Base-by-base conservation (phyloP, 2,113 vertebrate species). In the Gadus chalcogrammus region DNA sequence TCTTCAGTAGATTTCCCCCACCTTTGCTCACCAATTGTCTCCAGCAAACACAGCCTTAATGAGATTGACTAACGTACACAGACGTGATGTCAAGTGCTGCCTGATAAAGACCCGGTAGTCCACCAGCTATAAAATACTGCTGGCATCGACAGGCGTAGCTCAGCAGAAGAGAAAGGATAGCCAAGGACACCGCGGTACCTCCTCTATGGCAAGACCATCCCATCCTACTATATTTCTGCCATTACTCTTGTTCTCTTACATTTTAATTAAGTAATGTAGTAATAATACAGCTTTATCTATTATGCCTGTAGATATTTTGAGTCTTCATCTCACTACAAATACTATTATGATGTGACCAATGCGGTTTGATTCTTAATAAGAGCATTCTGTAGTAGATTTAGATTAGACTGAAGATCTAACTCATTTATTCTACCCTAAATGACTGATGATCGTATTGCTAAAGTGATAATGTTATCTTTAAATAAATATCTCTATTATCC, bases 41-140 rank as follows among this genome's bases (percentile, higher is more conserved):
- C 68, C 35, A 66, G 53, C 42, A 71, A 67, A 71, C 68, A 58
- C 15, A 18, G 65, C 52, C 61, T 65, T 76, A 76, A 78, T 70
- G 68, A 72, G 65, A 28, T 16, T 55, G 11, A 11, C 8, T 13
- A 18, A 52, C 11, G 35, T 24, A 52, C 13, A n/a, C 24, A n/a
- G 24, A 38, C 6, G 15, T 64, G 62, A 64, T 64, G 27, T 64
- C 17, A 15, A 28, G 62, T 27, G 62, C 62, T 35, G 13, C 22
- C 62, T 35, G 62, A 64, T 31, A 64, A 64, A 64, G 28, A 64
- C 15, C 62, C 62, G 35, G 12, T 16, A 17, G 62, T 64, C 15
- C 2, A 12, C 2, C 15, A 15, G 27, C 31, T 64, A 64, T 38
- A 64, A 53, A 65, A 22, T n/a, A 20, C 64, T 15, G n/a, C 64